Percentiles rank a stretch among this genome's conserved stretches.
Evolutionary conservation across 2,888 invertebrate species (phyloP).

Genomic region (Papilio elwesi): DNA sequence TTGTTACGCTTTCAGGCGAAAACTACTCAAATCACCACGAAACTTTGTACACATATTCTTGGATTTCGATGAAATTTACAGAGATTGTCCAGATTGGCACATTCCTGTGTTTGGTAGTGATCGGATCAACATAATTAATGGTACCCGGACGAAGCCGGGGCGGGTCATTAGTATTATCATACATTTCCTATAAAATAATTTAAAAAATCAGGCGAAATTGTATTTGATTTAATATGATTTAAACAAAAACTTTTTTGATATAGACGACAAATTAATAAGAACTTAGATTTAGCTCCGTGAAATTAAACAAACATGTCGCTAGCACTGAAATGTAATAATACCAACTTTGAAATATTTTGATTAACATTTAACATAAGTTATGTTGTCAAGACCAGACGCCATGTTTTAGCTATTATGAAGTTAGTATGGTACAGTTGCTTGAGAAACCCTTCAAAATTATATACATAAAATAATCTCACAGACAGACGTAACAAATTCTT

Average conservation of each 20-base stretch:
- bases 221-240: no score
- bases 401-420: constrained; percentile 14
- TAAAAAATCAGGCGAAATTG: neutral
- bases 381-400: constrained; percentile 15
- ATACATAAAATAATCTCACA: neutral
- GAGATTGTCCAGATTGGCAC: no score
- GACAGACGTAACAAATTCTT: neutral
- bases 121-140: no score
- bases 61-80: no score
- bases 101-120: no score
- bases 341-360: constrained; percentile 18
- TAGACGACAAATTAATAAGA: neutral
- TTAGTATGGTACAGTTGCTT: neutral
- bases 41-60: no score
- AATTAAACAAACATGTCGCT: constrained; percentile 12
- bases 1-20: no score
- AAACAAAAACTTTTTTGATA: no score
- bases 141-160: no score
- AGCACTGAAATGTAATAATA: constrained; percentile 9
- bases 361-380: neutral
- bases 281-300: neutral
- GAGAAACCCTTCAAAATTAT: neutral
- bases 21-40: no score
- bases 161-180: no score
- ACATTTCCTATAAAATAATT: neutral